Conservation (phyloP, 1,140 invertebrate species). For the Achroia grisella region DNA sequence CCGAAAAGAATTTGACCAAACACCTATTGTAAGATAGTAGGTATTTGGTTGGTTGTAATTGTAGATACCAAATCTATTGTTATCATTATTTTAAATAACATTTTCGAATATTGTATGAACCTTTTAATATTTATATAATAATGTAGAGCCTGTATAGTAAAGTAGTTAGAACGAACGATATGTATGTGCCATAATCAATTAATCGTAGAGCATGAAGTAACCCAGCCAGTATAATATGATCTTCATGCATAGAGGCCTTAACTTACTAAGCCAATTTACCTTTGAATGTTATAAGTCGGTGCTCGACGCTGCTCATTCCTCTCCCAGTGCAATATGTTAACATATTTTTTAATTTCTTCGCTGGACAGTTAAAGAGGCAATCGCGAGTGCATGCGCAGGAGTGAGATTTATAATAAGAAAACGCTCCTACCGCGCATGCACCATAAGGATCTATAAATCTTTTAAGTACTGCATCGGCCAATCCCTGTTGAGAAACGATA, state of each 20-base stretch:
- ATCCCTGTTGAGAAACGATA: constrained; percentile 71
- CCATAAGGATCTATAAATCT: constrained; percentile 68
- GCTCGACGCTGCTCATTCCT: constrained; percentile 14
- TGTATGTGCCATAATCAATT: constrained; percentile 12
- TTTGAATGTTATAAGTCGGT: constrained; percentile 27
- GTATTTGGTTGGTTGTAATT: too few species aligned
- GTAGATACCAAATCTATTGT: too few species aligned
- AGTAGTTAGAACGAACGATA: not conserved
- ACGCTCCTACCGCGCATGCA: constrained; percentile 65
- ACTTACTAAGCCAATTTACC: constrained; percentile 51
- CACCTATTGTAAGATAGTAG: too few species aligned
- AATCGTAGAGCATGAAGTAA: constrained; percentile 3
- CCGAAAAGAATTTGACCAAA: too few species aligned
- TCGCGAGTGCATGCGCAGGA: constrained; percentile 57
- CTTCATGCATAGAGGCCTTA: constrained; percentile 43
- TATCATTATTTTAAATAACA: too few species aligned
- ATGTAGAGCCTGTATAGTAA: not conserved
- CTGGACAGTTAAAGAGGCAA: constrained; percentile 47
- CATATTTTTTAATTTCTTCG: constrained; percentile 65
- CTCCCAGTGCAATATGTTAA: constrained; percentile 56
- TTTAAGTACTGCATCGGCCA: constrained; percentile 66
- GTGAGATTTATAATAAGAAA: constrained; percentile 70
- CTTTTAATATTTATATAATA: too few species aligned
- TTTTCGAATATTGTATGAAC: too few species aligned
- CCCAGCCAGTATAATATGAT: constrained; percentile 3